A percentile compares a stretch with the other conserved stretches of the same genome.
phyloP scores from a whole-genome alignment of 1,140 invertebrate genomes.

The Agrilus planipennis region DNA sequence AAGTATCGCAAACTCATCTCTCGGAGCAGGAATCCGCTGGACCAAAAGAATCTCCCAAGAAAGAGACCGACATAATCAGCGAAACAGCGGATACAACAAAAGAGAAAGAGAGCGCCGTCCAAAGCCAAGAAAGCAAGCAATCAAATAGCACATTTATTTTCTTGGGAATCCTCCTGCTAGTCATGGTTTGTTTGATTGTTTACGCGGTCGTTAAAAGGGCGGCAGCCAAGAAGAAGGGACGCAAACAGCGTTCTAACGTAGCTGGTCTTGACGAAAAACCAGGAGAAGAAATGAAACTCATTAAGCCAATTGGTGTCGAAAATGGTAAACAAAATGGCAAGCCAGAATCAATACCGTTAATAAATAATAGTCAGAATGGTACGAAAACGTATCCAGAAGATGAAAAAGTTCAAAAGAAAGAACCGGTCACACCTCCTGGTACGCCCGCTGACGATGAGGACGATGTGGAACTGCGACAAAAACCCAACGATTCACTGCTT shows the following conservation, averaged over 20 bases:
- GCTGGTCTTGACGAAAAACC: conserved; percentile 2
- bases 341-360: conserved; percentile 15
- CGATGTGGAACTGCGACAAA: conserved; percentile 29
- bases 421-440: conserved; percentile 22
- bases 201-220: not conserved
- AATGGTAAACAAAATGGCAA: not conserved
- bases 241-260: not conserved
- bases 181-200: not conserved
- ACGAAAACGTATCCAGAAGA: conserved; percentile 15
- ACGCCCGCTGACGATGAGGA: conserved; percentile 23
- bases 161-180: not conserved
- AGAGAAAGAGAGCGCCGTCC: not conserved
- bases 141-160: conserved; percentile 3
- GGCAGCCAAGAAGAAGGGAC: not conserved
- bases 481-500: conserved; percentile 30
- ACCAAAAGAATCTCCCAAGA: not conserved
- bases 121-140: not conserved
- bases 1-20: not conserved
- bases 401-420: conserved; percentile 25
- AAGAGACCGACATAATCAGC: not conserved
- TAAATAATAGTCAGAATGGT: conserved; percentile 30
- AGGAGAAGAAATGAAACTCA: conserved; percentile 15
- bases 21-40: not conserved
- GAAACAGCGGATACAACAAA: not conserved
- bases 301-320: conserved; percentile 14